Evolutionary conservation across 1,140 invertebrate species (phyloP).

Genomic region (Sycobia sp.): DNA sequence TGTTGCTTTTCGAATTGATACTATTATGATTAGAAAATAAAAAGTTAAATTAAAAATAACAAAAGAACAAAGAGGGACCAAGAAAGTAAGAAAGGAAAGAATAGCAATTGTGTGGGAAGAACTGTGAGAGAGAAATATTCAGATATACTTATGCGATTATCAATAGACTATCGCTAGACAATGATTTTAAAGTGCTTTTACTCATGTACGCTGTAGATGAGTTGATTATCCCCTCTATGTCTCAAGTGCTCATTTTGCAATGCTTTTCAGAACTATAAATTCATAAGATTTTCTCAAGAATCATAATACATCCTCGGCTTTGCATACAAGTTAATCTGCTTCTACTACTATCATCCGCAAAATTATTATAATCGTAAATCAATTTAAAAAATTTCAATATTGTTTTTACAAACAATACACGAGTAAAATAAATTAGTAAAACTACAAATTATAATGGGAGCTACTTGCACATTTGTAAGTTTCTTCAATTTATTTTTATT

Average conservation of each 20-base stretch:
- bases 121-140: not conserved
- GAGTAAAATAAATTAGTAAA: not conserved
- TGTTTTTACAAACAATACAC: not conserved
- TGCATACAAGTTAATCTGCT: no score
- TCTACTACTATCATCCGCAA: not conserved
- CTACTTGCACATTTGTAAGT: not conserved
- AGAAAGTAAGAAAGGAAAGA: no score
- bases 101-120: no score
- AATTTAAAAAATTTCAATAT: not conserved
- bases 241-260: not conserved
- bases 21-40: no score
- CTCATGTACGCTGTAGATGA: not conserved
- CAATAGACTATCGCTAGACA: not conserved
- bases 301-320: slow-evolving; percentile 25
- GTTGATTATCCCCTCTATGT: slow-evolving; percentile 11
- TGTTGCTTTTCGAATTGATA: no score
- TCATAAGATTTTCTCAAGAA: slow-evolving; percentile 4
- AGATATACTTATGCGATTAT: not conserved
- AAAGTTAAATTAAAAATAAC: no score
- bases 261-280: slow-evolving; percentile 18
- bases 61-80: no score
- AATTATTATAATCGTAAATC: not conserved
- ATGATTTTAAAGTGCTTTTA: not conserved
- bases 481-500: not conserved
- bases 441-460: not conserved